These are phyloP conservation scores for Hemichromis elongatus DNA, from an alignment of 2,113 vertebrate species.

Conservation along the genomic window DNA sequence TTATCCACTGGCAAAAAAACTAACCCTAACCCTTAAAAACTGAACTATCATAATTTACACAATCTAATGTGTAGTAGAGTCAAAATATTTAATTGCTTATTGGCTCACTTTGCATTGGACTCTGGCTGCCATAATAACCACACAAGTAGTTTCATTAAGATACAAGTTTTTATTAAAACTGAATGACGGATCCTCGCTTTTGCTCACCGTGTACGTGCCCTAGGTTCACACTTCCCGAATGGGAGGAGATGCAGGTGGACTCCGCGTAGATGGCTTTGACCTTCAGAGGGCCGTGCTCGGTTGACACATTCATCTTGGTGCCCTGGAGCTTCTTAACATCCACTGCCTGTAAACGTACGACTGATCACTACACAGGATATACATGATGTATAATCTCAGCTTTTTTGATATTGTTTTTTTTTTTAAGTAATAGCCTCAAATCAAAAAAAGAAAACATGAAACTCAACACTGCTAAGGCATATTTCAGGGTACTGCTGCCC, in stretches of 20 bases:
- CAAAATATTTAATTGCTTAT: background rate
- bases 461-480: background rate
- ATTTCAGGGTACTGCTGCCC: constrained; percentile 29
- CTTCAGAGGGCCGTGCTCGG: constrained; percentile 82
- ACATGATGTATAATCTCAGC: background rate
- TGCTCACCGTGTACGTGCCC: constrained; percentile 90
- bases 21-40: too few relatives aligned
- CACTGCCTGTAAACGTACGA: constrained; percentile 74
- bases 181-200: background rate
- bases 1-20: background rate
- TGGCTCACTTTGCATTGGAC: background rate
- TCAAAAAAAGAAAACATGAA: background rate
- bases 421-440: background rate
- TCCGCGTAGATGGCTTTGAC: constrained; percentile 88
- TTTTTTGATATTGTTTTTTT: background rate
- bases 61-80: background rate
- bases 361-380: background rate
- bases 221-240: constrained; percentile 81
- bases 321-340: constrained; percentile 90
- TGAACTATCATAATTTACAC: background rate
- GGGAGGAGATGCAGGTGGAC: constrained; percentile 79
- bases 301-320: constrained; percentile 83
- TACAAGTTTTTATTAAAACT: background rate
- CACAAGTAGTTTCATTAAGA: background rate
- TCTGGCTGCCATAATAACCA: background rate